phyloP scores from a whole-genome alignment of 2,797 vertebrate genomes.

The Tapera naevia region DNA sequence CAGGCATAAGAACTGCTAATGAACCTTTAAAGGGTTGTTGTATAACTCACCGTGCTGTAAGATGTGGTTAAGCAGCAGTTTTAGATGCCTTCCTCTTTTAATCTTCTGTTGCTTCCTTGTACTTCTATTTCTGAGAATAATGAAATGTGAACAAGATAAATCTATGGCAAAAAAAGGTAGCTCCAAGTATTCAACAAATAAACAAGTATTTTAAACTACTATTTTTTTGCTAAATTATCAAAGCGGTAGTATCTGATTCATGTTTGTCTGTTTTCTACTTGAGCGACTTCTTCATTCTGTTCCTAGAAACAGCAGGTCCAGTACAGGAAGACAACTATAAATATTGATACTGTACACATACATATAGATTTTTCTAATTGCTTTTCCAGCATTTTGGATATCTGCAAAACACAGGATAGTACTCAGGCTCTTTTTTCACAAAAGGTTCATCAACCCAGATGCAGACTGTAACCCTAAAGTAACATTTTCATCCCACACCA shows the following conservation, averaged over 20 bases:
- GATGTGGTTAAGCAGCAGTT: not conserved
- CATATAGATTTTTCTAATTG: not conserved
- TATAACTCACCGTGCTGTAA: accelerated
- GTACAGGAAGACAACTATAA: not conserved
- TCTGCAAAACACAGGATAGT: accelerated
- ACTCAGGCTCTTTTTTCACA: not conserved
- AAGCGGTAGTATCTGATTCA: not conserved
- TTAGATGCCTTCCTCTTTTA: not conserved
- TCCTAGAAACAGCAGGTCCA: not conserved
- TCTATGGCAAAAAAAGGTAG: accelerated
- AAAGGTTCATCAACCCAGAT: accelerated
- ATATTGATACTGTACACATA: not conserved
- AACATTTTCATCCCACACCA: accelerated
- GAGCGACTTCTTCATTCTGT: not conserved
- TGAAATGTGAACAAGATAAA: not conserved
- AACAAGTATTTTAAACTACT: not conserved
- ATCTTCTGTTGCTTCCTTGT: not conserved
- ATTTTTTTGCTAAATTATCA: not conserved
- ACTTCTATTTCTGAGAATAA: not conserved
- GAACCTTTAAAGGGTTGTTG: not conserved
- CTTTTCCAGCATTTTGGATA: not conserved
- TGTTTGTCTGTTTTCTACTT: not conserved
- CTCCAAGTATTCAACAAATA: not conserved
- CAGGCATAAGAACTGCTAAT: accelerated
- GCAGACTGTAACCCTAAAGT: not conserved